These are phyloP conservation scores for Platyrinchus mystaceus DNA, from an alignment of 2,797 vertebrate genomes.

Conservation along the genomic window DNA sequence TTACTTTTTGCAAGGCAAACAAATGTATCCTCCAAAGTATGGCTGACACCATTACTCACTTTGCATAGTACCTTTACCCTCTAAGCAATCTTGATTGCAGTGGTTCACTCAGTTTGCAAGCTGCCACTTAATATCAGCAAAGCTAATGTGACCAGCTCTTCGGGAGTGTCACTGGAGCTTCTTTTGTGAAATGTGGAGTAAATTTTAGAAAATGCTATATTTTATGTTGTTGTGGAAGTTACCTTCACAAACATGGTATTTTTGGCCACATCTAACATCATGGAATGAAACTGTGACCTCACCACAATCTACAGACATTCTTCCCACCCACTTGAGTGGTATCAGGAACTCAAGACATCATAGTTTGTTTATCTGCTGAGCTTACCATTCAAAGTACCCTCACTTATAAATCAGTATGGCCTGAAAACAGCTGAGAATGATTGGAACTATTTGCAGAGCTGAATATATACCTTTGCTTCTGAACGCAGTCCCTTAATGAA, in stretches of 20 bases:
- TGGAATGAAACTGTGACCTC: background rate
- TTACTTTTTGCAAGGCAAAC: conserved; percentile 5
- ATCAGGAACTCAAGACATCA: background rate
- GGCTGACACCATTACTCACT: background rate
- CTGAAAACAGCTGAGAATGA: background rate
- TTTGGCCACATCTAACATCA: background rate
- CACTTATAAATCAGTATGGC: background rate
- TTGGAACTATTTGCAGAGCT: background rate
- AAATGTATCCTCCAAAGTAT: background rate
- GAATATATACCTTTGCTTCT: conserved; percentile 18
- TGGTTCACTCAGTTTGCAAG: background rate
- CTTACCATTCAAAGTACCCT: background rate
- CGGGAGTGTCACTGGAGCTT: background rate
- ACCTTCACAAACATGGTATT: background rate
- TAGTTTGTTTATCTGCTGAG: background rate
- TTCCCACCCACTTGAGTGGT: background rate
- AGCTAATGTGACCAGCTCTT: background rate
- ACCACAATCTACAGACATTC: background rate
- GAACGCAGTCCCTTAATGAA: background rate
- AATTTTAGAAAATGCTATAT: background rate
- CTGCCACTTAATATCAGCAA: background rate
- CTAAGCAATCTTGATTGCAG: background rate
- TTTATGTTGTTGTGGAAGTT: background rate
- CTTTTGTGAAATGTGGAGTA: background rate
- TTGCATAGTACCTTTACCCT: background rate